Conservation (phyloP, 2,797 vertebrate genomes). For the Echiichthys vipera region DNA sequence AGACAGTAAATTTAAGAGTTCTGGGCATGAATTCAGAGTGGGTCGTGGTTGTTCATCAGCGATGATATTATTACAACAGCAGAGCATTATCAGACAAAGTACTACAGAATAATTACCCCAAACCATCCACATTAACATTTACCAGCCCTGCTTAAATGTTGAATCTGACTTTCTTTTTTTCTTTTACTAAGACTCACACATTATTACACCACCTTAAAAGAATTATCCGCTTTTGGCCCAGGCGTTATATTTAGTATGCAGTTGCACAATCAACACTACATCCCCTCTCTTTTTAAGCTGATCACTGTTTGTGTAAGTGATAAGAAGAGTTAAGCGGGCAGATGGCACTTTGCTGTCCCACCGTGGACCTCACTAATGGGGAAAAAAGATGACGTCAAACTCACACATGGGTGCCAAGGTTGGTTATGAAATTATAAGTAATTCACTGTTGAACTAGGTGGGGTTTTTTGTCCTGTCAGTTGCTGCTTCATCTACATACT, state of each 20-base stretch:
- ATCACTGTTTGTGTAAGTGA: neutral
- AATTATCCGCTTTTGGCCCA: constrained; percentile 18
- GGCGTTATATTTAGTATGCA: constrained; percentile 47
- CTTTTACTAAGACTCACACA: neutral
- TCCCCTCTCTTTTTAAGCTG: constrained; percentile 52
- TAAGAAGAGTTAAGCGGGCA: constrained; percentile 48
- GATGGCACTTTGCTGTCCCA: constrained; percentile 54
- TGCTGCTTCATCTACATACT: neutral
- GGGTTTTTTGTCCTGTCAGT: neutral
- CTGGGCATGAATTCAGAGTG: neutral
- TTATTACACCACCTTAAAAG: constrained; percentile 11
- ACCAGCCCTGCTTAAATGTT: neutral
- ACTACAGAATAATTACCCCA: neutral
- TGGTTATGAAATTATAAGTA: constrained; percentile 44
- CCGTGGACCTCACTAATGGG: constrained; percentile 29
- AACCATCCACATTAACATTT: neutral
- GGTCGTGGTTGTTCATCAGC: neutral
- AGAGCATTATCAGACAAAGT: neutral
- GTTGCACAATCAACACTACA: constrained; percentile 40
- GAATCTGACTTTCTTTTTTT: neutral
- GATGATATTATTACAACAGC: neutral
- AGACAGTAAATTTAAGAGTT: neutral
- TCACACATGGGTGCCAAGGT: constrained; percentile 31
- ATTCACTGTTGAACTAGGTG: constrained; percentile 6
- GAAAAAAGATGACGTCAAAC: constrained; percentile 24